Base-by-base conservation (phyloP, 92 coral and sea anemone genomes). In the Hydrozoanthus gracilis region DNA sequence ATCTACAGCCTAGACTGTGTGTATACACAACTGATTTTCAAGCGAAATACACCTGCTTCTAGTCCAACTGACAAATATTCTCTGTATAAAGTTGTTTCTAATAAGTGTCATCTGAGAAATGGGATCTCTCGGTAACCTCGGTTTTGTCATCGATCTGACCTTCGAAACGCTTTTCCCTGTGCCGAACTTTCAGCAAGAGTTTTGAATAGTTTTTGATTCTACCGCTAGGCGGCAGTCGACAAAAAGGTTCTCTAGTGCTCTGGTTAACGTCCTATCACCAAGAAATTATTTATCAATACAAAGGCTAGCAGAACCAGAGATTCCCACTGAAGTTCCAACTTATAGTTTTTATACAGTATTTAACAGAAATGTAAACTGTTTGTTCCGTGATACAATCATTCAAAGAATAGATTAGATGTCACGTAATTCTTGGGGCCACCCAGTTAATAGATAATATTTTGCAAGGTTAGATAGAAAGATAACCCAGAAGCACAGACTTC, bases 131-230 rank as follows among this genome's bases (percentile, higher is more conserved):
- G 56, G 74, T 65, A 64, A 80, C 46, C 56, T 65, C 27, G 6
- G 55, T 45, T 80, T 80, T 80, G 85, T 79, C 84, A 79, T 79
- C 84, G 58, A 16, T 10, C 13, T 80, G 85, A 80, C 74, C 75
- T 65, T 66, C 61, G 46, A 64, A 65, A 80, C 61, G 18, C 74
- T 80, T 80, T 20, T 52, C 74, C 18, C 73, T 14, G 27, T 48
- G 84, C 83, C 84, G 84, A 79, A 79, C 84, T 80, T 80, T 80
- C 85, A 80, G 73, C 85, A 80, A 80, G 74, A 65, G 39, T 46
- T 61, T 51, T 78, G 52, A 46, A 45, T 61, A 78, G 83, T 78
- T 27, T 27, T 64, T 65, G 49, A 64, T 16, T 80, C 60, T 18
- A 47, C 85, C 85, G 75, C 70, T 62, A 17, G 85, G 85, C 85